These are phyloP conservation scores for Chiroxiphia lanceolata DNA, from an alignment of 2,797 vertebrate genomes.

Conservation along the genomic window DNA sequence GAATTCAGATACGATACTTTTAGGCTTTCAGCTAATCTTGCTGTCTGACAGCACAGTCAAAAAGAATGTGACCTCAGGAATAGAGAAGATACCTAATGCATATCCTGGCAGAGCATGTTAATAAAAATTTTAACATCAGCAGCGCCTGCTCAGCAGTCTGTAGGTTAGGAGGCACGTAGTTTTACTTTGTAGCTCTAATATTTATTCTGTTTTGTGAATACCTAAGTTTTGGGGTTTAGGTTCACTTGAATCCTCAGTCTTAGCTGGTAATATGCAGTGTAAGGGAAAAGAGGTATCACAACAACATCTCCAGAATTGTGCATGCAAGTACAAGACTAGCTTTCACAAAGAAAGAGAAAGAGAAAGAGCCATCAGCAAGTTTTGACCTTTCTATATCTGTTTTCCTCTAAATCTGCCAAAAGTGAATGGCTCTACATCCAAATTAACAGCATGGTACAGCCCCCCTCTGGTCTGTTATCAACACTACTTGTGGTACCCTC, in stretches of 20 bases:
- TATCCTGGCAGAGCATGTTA: not conserved
- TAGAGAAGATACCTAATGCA: not conserved
- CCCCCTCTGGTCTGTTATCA: not conserved
- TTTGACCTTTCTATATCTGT: not conserved
- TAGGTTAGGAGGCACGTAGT: not conserved
- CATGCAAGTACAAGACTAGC: not conserved
- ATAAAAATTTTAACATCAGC: not conserved
- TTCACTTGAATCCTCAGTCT: not conserved
- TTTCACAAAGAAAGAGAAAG: not conserved
- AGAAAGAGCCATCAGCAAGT: not conserved
- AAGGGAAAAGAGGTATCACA: not conserved
- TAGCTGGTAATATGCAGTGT: not conserved
- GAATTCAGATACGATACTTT: conserved; percentile 44
- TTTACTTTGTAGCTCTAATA: not conserved
- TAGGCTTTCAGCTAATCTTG: conserved; percentile 37
- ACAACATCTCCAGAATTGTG: not conserved
- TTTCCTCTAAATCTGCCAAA: not conserved
- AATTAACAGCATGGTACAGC: not conserved
- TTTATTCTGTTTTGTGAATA: not conserved
- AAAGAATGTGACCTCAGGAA: conserved; percentile 51
- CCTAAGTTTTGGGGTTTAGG: not conserved
- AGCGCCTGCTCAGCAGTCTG: not conserved
- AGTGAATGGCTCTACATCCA: not conserved
- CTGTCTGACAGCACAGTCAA: conserved; percentile 3
- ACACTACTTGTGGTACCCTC: fast-evolving